Conservation (phyloP, 2,797 vertebrate species). For the Platyrinchus mystaceus region DNA sequence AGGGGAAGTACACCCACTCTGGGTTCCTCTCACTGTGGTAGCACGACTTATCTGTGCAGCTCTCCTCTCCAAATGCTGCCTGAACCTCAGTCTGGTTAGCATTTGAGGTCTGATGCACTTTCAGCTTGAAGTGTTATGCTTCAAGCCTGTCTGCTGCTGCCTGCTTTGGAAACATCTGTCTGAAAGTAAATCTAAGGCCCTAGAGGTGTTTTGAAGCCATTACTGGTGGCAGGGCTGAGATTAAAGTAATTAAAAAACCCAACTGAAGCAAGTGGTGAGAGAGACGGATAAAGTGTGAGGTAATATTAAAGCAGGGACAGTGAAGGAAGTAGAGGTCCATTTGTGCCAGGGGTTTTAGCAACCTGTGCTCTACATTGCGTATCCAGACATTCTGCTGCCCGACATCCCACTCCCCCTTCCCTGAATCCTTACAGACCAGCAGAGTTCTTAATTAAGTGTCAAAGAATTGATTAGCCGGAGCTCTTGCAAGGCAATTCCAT, state of each 20-base stretch:
- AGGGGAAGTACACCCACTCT: background rate
- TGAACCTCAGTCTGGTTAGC: background rate
- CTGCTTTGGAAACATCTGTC: conserved; percentile 49
- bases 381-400: background rate
- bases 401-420: background rate
- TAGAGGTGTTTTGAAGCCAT: conserved; percentile 58
- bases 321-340: background rate
- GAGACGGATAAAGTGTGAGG: conserved; percentile 3
- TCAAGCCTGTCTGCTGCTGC: background rate
- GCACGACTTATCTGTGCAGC: background rate
- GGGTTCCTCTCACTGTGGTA: background rate
- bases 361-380: background rate
- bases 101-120: background rate
- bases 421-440: conserved; percentile 55
- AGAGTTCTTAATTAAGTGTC: conserved; percentile 75
- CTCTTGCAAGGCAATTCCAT: conserved; percentile 67
- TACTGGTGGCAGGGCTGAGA: conserved; percentile 43
- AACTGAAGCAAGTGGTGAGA: conserved; percentile 21
- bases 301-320: conserved; percentile 2
- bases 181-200: conserved; percentile 51
- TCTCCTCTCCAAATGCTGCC: background rate
- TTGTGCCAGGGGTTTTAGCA: conserved; percentile 44
- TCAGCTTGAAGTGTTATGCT: conserved; percentile 1
- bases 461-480: conserved; percentile 74
- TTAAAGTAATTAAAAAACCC: conserved; percentile 55